Conservation (phyloP, 2,888 invertebrate species). For the Athalia rosae region DNA sequence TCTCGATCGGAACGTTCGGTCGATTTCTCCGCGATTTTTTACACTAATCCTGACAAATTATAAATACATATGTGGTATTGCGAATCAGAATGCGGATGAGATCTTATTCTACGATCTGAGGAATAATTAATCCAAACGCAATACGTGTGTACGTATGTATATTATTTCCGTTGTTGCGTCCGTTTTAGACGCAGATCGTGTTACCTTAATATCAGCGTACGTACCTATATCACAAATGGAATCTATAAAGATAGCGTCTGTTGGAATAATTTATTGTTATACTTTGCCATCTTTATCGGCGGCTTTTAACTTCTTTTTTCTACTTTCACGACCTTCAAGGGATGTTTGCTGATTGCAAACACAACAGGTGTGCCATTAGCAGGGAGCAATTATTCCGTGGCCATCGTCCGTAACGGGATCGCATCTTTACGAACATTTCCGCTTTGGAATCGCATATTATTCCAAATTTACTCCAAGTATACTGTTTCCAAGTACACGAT, state of each 20-base stretch:
- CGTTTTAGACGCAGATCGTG: constrained; percentile 31
- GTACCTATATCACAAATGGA: too few species aligned
- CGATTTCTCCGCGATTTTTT: not conserved
- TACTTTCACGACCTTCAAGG: not conserved
- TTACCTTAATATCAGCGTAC: constrained; percentile 24
- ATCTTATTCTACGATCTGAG: constrained; percentile 5
- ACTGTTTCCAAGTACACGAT: too few species aligned
- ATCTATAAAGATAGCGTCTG: too few species aligned
- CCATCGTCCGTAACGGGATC: constrained; percentile 26
- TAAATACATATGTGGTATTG: not conserved
- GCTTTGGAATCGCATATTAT: not conserved
- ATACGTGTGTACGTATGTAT: not conserved
- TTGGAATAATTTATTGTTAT: too few species aligned
- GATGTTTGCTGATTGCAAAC: not conserved
- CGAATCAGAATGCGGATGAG: constrained; percentile 34
- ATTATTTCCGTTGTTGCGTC: not conserved
- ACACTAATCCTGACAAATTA: constrained; percentile 3
- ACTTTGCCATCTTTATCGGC: constrained; percentile 2
- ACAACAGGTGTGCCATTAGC: not conserved
- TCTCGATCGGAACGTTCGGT: too few species aligned
- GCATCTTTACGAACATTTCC: not conserved
- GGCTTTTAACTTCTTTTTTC: not conserved
- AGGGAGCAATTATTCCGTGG: constrained; percentile 19
- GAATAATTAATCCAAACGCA: constrained; percentile 34
- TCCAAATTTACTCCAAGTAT: not conserved